Percentiles rank a stretch among this genome's conserved stretches.
Evolutionary conservation across 2,888 invertebrate species (phyloP).

Genomic region (Cryptocephalus moraei): DNA sequence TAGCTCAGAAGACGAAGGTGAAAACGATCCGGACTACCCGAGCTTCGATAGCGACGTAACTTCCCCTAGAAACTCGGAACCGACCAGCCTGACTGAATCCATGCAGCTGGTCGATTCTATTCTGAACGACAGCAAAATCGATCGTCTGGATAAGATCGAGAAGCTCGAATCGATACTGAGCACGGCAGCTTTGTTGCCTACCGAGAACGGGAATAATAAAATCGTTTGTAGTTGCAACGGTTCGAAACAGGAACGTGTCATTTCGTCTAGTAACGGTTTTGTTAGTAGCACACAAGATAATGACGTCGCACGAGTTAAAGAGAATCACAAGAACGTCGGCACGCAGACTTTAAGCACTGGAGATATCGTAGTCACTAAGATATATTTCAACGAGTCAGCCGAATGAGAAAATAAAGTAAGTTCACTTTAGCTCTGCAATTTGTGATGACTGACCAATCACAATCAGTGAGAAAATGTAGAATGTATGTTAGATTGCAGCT

Average conservation of each 20-base stretch:
- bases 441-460: conserved; percentile 5
- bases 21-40: conserved; percentile 62
- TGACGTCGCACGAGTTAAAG: conserved; percentile 38
- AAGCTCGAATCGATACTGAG: conserved; percentile 77
- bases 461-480: conserved; percentile 2
- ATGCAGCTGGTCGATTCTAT: conserved; percentile 86
- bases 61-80: conserved; percentile 67
- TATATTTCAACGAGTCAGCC: conserved; percentile 41
- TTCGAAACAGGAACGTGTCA: conserved; percentile 26
- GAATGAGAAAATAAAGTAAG: conserved; percentile 14
- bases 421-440: conserved; percentile 1
- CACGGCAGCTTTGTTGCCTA: conserved; percentile 61
- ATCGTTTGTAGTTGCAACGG: conserved; percentile 41
- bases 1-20: conserved; percentile 65
- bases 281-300: conserved; percentile 24
- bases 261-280: conserved; percentile 31
- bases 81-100: conserved; percentile 75
- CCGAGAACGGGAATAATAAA: conserved; percentile 34
- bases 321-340: conserved; percentile 46
- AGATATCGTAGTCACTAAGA: conserved; percentile 84
- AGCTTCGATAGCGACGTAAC: conserved; percentile 69
- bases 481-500: conserved; percentile 1
- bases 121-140: conserved; percentile 71
- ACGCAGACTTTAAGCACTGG: conserved; percentile 86
- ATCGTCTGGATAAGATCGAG: conserved; percentile 76